These are phyloP conservation scores for Epinotia demarniana DNA, from an alignment of 2,888 invertebrate species.

Conservation along the genomic window DNA sequence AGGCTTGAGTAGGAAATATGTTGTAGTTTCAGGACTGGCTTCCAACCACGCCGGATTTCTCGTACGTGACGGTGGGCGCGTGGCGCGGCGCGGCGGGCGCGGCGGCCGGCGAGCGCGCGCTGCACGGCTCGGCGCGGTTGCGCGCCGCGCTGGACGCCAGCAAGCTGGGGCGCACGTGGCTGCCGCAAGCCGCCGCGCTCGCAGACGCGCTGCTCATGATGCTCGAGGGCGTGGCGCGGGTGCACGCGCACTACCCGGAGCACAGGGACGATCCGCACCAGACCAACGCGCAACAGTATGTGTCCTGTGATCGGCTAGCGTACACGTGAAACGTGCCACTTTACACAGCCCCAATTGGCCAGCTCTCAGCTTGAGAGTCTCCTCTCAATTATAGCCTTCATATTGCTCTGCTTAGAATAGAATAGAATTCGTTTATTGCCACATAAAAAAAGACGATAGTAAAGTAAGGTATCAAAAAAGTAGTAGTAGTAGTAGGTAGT, in stretches of 20 bases:
- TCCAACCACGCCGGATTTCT: slow-evolving; percentile 25
- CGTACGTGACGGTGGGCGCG: slow-evolving; percentile 53
- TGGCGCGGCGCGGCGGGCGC: slow-evolving; percentile 49
- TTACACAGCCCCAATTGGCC: too few relatives aligned
- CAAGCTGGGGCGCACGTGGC: slow-evolving; percentile 52
- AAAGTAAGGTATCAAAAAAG: too few relatives aligned
- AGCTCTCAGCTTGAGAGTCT: too few relatives aligned
- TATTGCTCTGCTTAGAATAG: too few relatives aligned
- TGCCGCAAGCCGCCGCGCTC: slow-evolving; percentile 49
- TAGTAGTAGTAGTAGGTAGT: too few relatives aligned
- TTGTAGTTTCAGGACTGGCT: slow-evolving; percentile 8
- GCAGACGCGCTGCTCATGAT: slow-evolving; percentile 53
- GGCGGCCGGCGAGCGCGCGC: slow-evolving; percentile 45
- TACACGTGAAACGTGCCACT: background rate
- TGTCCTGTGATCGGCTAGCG: background rate
- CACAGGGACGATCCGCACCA: slow-evolving; percentile 44
- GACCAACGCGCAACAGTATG: background rate
- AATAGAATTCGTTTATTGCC: too few relatives aligned
- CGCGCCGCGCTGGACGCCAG: slow-evolving; percentile 9
- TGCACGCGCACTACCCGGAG: slow-evolving; percentile 41
- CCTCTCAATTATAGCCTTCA: too few relatives aligned
- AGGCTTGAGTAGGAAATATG: too few relatives aligned
- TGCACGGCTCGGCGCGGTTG: slow-evolving; percentile 13
- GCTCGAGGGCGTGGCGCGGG: slow-evolving; percentile 20
- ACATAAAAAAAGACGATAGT: too few relatives aligned